These are phyloP conservation scores for Danio tinwini DNA, from an alignment of 2,797 vertebrate species.

Conservation along the genomic window DNA sequence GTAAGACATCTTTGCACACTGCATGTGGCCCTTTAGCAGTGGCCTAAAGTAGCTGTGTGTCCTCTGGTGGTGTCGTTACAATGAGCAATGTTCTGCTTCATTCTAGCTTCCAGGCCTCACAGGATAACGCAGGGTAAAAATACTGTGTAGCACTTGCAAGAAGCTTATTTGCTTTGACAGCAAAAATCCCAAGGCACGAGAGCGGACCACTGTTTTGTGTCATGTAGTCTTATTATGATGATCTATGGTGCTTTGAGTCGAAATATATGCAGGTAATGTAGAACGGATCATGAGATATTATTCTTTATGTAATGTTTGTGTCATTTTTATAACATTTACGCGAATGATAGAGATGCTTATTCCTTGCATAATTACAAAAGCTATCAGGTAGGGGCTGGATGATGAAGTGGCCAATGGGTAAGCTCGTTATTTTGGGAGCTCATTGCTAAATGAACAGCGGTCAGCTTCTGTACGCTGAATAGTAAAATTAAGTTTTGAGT, in stretches of 20 bases:
- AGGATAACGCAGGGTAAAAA: constrained; percentile 28
- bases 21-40: constrained; percentile 48
- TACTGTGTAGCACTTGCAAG: constrained; percentile 45
- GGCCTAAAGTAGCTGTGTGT: constrained; percentile 47
- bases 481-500: constrained; percentile 27
- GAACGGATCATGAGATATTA: constrained; percentile 40
- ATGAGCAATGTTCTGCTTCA: constrained; percentile 55
- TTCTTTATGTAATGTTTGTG: constrained; percentile 13
- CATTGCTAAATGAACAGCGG: constrained; percentile 35
- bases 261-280: constrained; percentile 41
- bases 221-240: constrained; percentile 47
- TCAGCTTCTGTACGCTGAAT: constrained; percentile 3
- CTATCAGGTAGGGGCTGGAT: constrained; percentile 17
- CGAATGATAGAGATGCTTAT: constrained; percentile 45
- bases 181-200: constrained; percentile 57
- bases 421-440: background rate
- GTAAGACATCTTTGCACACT: constrained; percentile 47
- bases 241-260: constrained; percentile 44
- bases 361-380: constrained; percentile 29
- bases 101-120: constrained; percentile 49
- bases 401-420: background rate
- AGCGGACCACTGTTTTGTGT: constrained; percentile 41
- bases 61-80: constrained; percentile 43
- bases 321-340: constrained; percentile 19
- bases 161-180: constrained; percentile 58